These are phyloP conservation scores for Apamea epomidion DNA, from an alignment of 2,888 invertebrate genomes.

Conservation along the genomic window DNA sequence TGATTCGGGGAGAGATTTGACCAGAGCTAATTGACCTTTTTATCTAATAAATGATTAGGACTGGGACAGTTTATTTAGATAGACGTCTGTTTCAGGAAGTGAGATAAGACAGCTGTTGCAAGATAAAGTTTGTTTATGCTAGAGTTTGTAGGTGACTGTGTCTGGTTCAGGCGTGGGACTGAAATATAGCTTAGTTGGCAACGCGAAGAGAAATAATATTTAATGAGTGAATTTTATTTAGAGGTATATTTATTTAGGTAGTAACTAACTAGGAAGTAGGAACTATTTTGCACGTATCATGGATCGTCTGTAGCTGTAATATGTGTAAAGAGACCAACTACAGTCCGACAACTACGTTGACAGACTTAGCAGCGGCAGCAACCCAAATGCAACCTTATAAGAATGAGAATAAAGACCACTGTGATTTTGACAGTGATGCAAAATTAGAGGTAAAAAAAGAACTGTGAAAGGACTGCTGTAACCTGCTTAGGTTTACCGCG, in stretches of 20 bases:
- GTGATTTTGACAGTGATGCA: no score
- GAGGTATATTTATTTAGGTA: no score
- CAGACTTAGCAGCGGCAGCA: background rate
- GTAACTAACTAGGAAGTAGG: background rate
- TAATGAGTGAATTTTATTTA: background rate
- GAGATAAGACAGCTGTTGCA: slow-evolving; percentile 36
- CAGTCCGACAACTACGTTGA: background rate
- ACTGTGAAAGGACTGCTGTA: background rate
- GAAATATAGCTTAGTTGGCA: background rate
- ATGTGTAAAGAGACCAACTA: background rate
- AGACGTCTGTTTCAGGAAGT: slow-evolving; percentile 36
- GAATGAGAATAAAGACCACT: background rate
- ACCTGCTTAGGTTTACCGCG: no score
- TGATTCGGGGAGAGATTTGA: slow-evolving; percentile 13
- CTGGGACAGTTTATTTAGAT: slow-evolving; percentile 19
- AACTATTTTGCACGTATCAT: background rate
- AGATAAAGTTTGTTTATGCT: slow-evolving; percentile 12
- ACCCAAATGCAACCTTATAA: background rate
- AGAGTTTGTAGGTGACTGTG: slow-evolving; percentile 6
- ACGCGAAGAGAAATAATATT: background rate
- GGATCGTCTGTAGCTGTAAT: background rate
- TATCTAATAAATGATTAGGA: slow-evolving; percentile 25
- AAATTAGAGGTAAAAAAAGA: no score
- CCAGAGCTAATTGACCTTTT: slow-evolving; percentile 24
- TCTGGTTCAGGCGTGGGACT: slow-evolving; percentile 15